Conservation (phyloP, 2,888 invertebrate species). For the Synergus japonicus region DNA sequence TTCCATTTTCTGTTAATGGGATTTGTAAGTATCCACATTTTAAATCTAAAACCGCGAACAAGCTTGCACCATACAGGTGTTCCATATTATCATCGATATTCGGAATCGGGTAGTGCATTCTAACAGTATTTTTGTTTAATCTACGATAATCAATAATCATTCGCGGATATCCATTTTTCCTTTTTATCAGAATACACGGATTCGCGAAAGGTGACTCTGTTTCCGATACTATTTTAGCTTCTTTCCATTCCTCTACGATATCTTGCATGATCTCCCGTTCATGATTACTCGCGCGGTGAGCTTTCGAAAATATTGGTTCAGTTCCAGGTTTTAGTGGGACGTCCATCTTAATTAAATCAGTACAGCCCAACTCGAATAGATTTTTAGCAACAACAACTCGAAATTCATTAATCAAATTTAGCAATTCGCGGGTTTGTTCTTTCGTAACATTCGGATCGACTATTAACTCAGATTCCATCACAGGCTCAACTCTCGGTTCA, state of each 20-base stretch:
- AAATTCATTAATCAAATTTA: background rate
- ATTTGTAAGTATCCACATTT: slow-evolving; percentile 10
- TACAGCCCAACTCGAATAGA: background rate
- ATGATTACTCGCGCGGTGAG: background rate
- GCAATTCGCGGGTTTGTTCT: background rate
- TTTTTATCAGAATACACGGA: background rate
- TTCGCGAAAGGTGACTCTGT: background rate
- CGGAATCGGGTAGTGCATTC: background rate
- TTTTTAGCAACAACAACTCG: background rate
- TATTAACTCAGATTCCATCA: background rate
- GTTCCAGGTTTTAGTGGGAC: no score
- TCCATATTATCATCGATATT: background rate
- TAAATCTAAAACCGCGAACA: background rate
- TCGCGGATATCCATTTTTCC: background rate
- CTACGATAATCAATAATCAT: background rate
- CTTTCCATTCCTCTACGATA: background rate
- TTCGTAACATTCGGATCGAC: background rate
- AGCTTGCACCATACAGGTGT: background rate
- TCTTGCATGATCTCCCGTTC: background rate
- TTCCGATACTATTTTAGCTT: background rate
- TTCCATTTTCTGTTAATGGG: background rate
- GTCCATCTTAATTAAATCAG: background rate
- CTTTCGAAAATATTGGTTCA: background rate
- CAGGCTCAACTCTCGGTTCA: background rate
- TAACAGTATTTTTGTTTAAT: background rate